Conservation (phyloP, 2,113 vertebrate genomes). For the Cromileptes altivelis region DNA sequence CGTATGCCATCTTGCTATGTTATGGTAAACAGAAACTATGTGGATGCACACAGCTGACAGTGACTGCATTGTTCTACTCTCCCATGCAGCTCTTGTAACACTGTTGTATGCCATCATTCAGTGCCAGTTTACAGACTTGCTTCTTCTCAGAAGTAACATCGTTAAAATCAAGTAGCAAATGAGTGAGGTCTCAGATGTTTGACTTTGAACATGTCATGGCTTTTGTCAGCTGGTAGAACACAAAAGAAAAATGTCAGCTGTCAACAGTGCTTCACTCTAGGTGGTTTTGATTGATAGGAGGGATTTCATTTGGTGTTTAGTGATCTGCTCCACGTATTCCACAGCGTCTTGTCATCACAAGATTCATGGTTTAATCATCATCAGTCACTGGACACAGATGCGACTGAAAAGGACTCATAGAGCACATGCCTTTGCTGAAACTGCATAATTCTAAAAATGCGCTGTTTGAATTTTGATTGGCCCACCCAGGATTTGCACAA, state of each 20-base stretch:
- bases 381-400: background rate
- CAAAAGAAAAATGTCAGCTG: slow-evolving; percentile 17
- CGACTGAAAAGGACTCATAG: background rate
- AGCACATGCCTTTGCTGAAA: background rate
- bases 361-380: background rate
- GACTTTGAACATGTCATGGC: background rate
- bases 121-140: slow-evolving; percentile 29
- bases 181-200: slow-evolving; percentile 8
- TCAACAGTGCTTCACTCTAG: background rate
- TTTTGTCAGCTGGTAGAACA: background rate
- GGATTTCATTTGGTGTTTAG: slow-evolving; percentile 15
- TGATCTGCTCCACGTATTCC: slow-evolving; percentile 7
- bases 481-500: background rate
- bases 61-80: slow-evolving; percentile 52
- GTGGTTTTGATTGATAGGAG: slow-evolving; percentile 15
- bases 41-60: slow-evolving; percentile 58
- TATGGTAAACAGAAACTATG: slow-evolving; percentile 62
- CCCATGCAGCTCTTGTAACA: slow-evolving; percentile 24
- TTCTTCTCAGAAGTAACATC: slow-evolving; percentile 22
- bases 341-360: slow-evolving; percentile 5
- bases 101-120: slow-evolving; percentile 21
- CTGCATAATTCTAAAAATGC: background rate
- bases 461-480: background rate
- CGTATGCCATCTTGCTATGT: slow-evolving; percentile 38
- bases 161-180: background rate